These are phyloP conservation scores for Meiosimyza decipiens DNA, from an alignment of 2,888 invertebrate genomes.

Conservation along the genomic window DNA sequence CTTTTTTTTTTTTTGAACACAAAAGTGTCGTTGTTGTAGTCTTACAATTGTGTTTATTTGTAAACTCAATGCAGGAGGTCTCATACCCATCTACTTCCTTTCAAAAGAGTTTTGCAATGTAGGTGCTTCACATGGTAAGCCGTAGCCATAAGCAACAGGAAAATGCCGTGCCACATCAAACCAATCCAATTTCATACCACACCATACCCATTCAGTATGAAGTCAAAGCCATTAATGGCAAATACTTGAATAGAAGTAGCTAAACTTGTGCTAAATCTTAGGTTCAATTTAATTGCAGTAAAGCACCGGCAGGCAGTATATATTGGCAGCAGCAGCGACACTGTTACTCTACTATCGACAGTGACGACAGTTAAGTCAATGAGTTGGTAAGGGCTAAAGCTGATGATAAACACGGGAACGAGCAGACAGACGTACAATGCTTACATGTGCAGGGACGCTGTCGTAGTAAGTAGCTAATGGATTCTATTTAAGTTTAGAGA, in stretches of 20 bases:
- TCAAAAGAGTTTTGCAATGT: background rate
- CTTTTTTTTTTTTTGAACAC: background rate
- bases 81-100: background rate
- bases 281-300: slow-evolving; percentile 50
- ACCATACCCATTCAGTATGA: background rate
- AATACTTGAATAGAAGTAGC: slow-evolving; percentile 31
- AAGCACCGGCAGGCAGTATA: slow-evolving; percentile 1
- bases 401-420: background rate
- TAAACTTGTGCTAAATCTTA: slow-evolving; percentile 40
- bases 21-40: background rate
- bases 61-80: slow-evolving; percentile 6
- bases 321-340: background rate
- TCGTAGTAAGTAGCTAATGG: slow-evolving; percentile 57
- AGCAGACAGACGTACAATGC: background rate
- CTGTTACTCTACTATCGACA: background rate
- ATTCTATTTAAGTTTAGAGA: slow-evolving; percentile 65
- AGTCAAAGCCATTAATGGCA: slow-evolving; percentile 32
- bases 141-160: slow-evolving; percentile 18
- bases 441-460: background rate
- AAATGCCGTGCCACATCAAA: slow-evolving; percentile 4
- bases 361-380: background rate
- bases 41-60: slow-evolving; percentile 25
- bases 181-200: background rate
- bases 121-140: slow-evolving; percentile 30
- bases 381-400: background rate